Conservation (phyloP, 2,113 vertebrate genomes). For the Tetraodon nigroviridis region DNA sequence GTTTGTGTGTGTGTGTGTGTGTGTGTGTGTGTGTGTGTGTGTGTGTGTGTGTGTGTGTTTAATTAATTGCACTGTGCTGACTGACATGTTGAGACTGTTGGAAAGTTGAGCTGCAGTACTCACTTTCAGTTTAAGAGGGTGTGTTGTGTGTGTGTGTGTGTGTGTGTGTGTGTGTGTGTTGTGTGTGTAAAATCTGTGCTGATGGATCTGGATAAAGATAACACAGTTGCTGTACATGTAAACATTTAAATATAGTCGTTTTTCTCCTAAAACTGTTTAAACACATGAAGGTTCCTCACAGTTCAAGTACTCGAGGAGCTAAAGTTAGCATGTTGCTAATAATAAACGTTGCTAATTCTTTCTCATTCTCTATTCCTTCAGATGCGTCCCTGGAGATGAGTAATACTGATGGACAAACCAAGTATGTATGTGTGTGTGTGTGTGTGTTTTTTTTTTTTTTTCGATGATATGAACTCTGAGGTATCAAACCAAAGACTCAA, state of each 20-base stretch:
- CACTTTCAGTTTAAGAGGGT: slow-evolving; percentile 43
- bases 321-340: slow-evolving; percentile 38
- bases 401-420: slow-evolving; percentile 78
- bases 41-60: slow-evolving; percentile 5
- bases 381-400: slow-evolving; percentile 83
- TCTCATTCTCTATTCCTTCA: slow-evolving; percentile 83
- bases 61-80: slow-evolving; percentile 59
- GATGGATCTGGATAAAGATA: not conserved
- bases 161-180: slow-evolving; percentile 17
- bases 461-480: too few relatives aligned
- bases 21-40: slow-evolving; percentile 13
- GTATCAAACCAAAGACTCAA: slow-evolving; percentile 59
- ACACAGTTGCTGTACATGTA: not conserved
- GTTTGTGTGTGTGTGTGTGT: not conserved
- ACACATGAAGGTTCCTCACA: too few relatives aligned
- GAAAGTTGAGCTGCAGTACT: slow-evolving; percentile 58
- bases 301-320: too few relatives aligned
- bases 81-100: slow-evolving; percentile 49
- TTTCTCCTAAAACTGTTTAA: too few relatives aligned
- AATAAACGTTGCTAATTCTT: slow-evolving; percentile 80
- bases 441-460: too few relatives aligned
- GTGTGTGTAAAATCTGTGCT: not conserved
- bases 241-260: not conserved
- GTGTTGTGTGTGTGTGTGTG: slow-evolving; percentile 35
- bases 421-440: slow-evolving; percentile 26